Conservation (phyloP, 2,888 invertebrate genomes). For the Sinopyrophorus schimmeli region DNA sequence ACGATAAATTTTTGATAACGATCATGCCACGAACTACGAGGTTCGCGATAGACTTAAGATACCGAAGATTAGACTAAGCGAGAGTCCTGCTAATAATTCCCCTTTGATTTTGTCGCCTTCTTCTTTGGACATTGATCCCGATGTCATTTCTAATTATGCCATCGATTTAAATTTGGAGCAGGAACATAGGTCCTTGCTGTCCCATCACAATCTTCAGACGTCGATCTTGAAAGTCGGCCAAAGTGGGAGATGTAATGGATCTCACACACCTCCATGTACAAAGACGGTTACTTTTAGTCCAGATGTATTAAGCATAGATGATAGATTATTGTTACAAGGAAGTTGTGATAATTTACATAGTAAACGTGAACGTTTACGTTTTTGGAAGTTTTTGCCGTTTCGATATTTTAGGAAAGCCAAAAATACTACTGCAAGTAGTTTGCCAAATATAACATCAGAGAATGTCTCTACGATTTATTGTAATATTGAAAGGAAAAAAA, state of each 20-base stretch:
- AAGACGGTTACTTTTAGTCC: constrained; percentile 56
- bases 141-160: constrained; percentile 53
- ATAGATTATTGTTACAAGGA: constrained; percentile 36
- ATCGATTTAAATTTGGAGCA: constrained; percentile 53
- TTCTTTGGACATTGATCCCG: constrained; percentile 51
- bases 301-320: constrained; percentile 48
- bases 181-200: constrained; percentile 48
- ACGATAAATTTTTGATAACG: constrained; percentile 42
- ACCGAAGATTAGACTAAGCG: constrained; percentile 12
- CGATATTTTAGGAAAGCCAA: constrained; percentile 36
- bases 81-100: constrained; percentile 14
- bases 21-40: constrained; percentile 22
- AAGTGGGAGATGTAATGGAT: constrained; percentile 9
- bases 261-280: constrained; percentile 32
- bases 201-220: constrained; percentile 42
- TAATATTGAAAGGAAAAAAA: constrained; percentile 39
- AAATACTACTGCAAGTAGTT: constrained; percentile 28
- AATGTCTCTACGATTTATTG: constrained; percentile 42
- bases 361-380: constrained; percentile 4
- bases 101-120: constrained; percentile 36
- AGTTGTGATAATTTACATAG: constrained; percentile 9
- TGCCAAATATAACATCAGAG: constrained; percentile 35
- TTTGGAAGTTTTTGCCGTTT: constrained; percentile 39
- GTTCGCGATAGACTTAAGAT: constrained; percentile 1
- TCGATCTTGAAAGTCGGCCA: constrained; percentile 47